Evolutionary conservation across 2,888 invertebrate species (phyloP).

Genomic region (Lamellibrachia satsuma): DNA sequence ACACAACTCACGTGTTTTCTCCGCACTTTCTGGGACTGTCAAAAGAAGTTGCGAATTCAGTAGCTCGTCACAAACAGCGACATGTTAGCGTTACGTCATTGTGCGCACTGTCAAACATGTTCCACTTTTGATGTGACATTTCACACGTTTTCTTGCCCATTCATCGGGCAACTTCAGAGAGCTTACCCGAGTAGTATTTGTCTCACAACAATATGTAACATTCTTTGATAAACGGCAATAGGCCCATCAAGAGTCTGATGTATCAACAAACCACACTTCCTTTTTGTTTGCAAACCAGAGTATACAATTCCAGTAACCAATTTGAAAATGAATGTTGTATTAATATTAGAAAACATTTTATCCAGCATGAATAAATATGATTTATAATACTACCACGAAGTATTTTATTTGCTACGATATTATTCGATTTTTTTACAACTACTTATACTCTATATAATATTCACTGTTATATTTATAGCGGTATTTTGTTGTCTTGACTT

Average conservation of each 20-base stretch:
- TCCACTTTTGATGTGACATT: neutral
- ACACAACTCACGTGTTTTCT: neutral
- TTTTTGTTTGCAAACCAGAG: neutral
- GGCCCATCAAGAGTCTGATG: neutral
- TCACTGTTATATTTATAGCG: no score
- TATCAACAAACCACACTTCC: neutral
- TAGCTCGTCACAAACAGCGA: neutral
- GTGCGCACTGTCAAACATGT: neutral
- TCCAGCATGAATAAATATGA: neutral
- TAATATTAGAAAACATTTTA: neutral
- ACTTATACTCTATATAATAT: no score
- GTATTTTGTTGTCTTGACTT: no score
- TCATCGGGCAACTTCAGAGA: neutral
- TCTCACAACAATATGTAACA: neutral
- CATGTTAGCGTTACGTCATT: neutral
- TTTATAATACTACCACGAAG: neutral
- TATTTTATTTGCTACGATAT: no score
- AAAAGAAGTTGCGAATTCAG: constrained; percentile 2
- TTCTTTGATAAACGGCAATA: neutral
- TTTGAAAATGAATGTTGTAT: neutral
- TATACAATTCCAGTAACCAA: neutral
- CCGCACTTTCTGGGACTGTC: neutral
- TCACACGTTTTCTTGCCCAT: neutral
- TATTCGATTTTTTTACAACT: no score
- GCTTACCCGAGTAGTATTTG: constrained; percentile 17